Evolutionary conservation across 2,888 invertebrate species (phyloP).

Genomic region (Tenthredo notha): DNA sequence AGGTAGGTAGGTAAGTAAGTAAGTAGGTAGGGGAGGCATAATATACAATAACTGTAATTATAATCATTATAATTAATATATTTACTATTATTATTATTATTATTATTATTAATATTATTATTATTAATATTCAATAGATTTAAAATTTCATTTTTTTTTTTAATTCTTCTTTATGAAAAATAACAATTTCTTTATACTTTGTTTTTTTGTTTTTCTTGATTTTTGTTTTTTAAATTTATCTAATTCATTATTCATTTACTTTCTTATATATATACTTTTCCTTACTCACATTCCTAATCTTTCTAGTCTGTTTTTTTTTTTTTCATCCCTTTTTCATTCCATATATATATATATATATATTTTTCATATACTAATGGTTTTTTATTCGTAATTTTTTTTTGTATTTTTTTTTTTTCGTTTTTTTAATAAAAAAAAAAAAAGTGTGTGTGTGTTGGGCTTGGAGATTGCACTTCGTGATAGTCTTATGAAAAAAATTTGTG

Average conservation of each 20-base stretch:
- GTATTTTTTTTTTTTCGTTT: neutral
- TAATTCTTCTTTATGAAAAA: neutral
- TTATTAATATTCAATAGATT: neutral
- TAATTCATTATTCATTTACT: neutral
- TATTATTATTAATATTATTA: neutral
- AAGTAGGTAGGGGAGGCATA: no score
- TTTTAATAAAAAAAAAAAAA: neutral
- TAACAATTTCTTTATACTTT: slow-evolving; percentile 5
- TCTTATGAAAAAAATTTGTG: neutral
- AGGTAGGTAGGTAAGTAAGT: no score
- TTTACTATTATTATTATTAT: neutral
- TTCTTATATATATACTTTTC: neutral
- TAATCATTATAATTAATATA: neutral
- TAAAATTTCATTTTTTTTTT: neutral
- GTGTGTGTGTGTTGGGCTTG: neutral
- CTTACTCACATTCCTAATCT: neutral
- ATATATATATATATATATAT: no score
- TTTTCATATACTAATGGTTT: no score
- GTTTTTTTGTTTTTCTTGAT: neutral
- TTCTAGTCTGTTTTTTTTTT: neutral
- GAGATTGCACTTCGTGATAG: slow-evolving; percentile 4
- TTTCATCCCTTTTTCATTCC: no score
- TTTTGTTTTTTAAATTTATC: neutral
- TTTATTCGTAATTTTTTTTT: no score
- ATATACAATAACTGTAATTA: neutral